Evolutionary conservation across 2,797 vertebrate species (phyloP), one percentile per base, ranked within the genome.

Genomic region (Eupleurogrammus muticus): DNA sequence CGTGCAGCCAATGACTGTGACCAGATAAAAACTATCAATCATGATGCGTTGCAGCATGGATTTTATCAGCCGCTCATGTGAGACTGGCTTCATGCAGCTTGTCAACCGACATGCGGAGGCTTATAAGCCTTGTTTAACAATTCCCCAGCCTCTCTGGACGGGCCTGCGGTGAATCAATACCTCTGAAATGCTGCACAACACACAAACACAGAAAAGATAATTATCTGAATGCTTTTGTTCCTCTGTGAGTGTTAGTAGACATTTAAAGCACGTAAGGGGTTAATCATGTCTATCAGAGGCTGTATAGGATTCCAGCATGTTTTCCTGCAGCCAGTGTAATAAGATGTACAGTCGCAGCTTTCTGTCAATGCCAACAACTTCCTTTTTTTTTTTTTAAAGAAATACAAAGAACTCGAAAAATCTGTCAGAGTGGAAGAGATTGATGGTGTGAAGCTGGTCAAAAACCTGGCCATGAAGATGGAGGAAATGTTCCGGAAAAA

Each of bases 401-500:
- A 98, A 94, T 97, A 96, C 82, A 99, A 98, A 92, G 97, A 98
- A 70, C 95, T 95, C 70, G 97, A 97, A 80, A 98, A 97, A 48
- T 95, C 97, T 1, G 96, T 98, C 58, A 89, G 94, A 84, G 94
- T 97, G 88, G 97, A 99, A 83, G 97, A 99, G 91, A 97, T 98
- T 0, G 97, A 99, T 74, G 98, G 98, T 12, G 93, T 96, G 73
- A 97, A 96, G 52, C 92, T 99, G 80, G 98, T 99, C 75, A 98
- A 97, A 83, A 97, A 96, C 80, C 81, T 99, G 89, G 96, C 98
- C 6, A 94, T 96, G 89, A 97, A 94, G 88, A 97, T 99, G 97
- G 97, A 98, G 72, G 97, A 97, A 87, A 96, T 99, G 95, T 98
- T 99, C 89, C 95, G 95, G 80, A 98, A 94, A 80, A 99, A 99